These are phyloP conservation scores for Rhyzopertha dominica DNA, from an alignment of 1,140 invertebrate genomes.

Conservation along the genomic window DNA sequence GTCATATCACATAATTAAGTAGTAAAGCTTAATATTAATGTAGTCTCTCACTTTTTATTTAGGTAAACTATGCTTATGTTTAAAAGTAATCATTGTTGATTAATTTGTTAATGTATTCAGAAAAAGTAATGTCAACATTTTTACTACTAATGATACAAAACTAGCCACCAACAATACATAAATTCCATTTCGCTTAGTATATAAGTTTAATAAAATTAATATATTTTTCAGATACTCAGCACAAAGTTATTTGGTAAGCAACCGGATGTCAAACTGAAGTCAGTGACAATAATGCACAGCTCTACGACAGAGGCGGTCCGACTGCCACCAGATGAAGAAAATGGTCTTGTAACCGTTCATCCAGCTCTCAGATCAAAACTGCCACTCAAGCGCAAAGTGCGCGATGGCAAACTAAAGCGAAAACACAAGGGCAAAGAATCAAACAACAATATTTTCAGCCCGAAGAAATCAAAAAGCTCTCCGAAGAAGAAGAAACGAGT, in stretches of 20 bases:
- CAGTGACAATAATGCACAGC: constrained; percentile 79
- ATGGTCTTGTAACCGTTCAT: constrained; percentile 57
- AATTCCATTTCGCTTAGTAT: too few relatives aligned
- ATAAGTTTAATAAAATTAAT: too few relatives aligned
- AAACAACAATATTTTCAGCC: constrained; percentile 44
- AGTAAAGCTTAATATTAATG: too few relatives aligned
- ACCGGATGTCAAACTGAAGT: constrained; percentile 71
- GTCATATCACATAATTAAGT: too few relatives aligned
- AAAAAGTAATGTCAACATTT: too few relatives aligned
- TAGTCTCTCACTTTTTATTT: too few relatives aligned
- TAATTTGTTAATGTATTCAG: too few relatives aligned
- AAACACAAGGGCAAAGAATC: constrained; percentile 45
- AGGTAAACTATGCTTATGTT: too few relatives aligned
- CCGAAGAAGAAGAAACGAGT: constrained; percentile 39
- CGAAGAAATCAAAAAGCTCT: constrained; percentile 46
- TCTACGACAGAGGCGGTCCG: constrained; percentile 79
- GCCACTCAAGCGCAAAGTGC: constrained; percentile 68
- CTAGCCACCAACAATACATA: too few relatives aligned
- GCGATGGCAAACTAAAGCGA: constrained; percentile 58
- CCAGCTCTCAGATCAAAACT: constrained; percentile 68
- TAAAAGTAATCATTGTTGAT: too few relatives aligned
- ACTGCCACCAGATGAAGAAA: constrained; percentile 65
- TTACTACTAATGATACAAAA: too few relatives aligned
- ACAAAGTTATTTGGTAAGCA: constrained; percentile 71
- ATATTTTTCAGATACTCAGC: constrained; percentile 64